A percentile compares a stretch with the other conserved stretches of the same genome.
Evolutionary conservation across 2,888 invertebrate species (phyloP).

Genomic region (Lumbricus terrestris): DNA sequence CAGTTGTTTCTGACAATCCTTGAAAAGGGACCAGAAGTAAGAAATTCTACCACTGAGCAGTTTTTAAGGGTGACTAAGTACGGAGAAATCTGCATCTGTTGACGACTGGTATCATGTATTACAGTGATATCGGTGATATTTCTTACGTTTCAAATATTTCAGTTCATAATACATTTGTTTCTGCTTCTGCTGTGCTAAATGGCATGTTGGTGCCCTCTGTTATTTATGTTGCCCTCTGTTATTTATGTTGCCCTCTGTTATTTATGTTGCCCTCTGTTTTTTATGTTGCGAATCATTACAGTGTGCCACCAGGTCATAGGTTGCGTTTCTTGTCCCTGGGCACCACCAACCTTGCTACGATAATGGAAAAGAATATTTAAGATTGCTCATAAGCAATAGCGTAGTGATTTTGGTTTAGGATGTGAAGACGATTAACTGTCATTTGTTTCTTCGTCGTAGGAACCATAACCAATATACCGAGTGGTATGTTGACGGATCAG

Average conservation of each 20-base stretch:
- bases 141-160: too few relatives aligned
- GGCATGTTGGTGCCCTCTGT: not conserved
- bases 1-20: too few relatives aligned
- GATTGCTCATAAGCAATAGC: not conserved
- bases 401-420: not conserved
- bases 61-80: too few relatives aligned
- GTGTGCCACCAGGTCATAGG: not conserved
- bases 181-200: not conserved
- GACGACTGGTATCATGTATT: too few relatives aligned
- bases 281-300: not conserved
- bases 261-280: too few relatives aligned
- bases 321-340: not conserved
- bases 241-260: too few relatives aligned
- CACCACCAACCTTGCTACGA: not conserved
- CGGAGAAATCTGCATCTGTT: too few relatives aligned
- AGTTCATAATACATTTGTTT: not conserved
- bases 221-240: too few relatives aligned
- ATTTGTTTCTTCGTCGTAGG: slow-evolving; percentile 64
- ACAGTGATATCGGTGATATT: too few relatives aligned
- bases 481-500: slow-evolving; percentile 98
- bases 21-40: too few relatives aligned
- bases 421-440: not conserved
- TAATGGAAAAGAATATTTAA: not conserved
- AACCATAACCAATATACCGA: slow-evolving; percentile 96
- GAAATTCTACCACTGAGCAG: too few relatives aligned